Evolutionary conservation across 2,888 invertebrate genomes (phyloP).

Genomic region (Callyntrura sp.): DNA sequence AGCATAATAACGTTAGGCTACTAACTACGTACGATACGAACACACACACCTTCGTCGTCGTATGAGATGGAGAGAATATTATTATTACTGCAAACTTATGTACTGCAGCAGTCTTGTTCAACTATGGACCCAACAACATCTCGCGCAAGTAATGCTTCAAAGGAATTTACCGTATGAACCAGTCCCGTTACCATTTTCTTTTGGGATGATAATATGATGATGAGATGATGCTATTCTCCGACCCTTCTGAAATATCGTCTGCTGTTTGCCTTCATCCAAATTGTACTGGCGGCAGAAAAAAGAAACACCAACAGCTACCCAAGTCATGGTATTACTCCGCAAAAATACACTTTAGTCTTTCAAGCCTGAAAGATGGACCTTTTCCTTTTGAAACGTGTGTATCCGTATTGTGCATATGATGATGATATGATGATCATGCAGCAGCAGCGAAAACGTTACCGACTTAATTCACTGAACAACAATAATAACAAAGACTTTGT

Average conservation of each 20-base stretch:
- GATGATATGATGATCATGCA: conserved; percentile 33
- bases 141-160: conserved; percentile 54
- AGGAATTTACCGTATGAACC: conserved; percentile 66
- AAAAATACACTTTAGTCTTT: conserved; percentile 37
- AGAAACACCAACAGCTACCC: neutral
- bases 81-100: neutral
- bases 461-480: conserved; percentile 61
- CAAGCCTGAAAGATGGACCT: conserved; percentile 44
- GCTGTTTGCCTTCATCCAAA: neutral
- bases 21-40: neutral
- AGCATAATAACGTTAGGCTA: no score
- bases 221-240: conserved; percentile 35
- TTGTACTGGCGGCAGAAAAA: neutral
- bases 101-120: conserved; percentile 24
- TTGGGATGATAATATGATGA: conserved; percentile 48
- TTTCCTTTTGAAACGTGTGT: neutral
- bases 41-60: no score
- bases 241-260: neutral
- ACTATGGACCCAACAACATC: neutral
- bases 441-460: conserved; percentile 46
- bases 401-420: neutral
- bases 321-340: conserved; percentile 35
- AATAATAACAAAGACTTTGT: conserved; percentile 3
- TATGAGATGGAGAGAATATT: no score
- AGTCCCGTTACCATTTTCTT: conserved; percentile 64